A percentile compares a stretch with the other conserved stretches of the same genome.
Evolutionary conservation across 2,113 vertebrate genomes (phyloP).

Genomic region (Salminus brasiliensis): DNA sequence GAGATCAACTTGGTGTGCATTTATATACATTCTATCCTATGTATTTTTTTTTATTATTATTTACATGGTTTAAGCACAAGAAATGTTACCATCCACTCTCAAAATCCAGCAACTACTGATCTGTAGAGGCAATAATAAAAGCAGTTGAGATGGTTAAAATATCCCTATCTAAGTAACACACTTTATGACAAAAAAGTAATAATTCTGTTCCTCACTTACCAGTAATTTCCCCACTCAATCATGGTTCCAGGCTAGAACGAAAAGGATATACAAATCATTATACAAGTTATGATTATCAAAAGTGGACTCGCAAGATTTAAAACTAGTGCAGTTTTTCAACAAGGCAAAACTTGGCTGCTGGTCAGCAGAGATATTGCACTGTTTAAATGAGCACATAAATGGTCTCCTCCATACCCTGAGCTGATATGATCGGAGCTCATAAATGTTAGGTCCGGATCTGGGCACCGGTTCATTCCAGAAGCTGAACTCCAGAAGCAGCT

Average conservation of each 20-base stretch:
- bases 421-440: constrained; percentile 92
- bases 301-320: no score
- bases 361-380: no score
- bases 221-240: constrained; percentile 99
- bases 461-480: constrained; percentile 95
- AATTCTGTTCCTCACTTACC: constrained; percentile 86
- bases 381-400: background rate
- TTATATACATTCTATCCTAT: background rate
- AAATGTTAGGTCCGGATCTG: constrained; percentile 89
- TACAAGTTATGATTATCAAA: background rate
- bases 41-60: background rate
- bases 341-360: no score
- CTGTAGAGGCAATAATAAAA: constrained; percentile 46
- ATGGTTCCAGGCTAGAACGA: constrained; percentile 92
- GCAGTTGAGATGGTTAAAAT: background rate
- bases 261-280: constrained; percentile 43
- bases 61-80: background rate
- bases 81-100: constrained; percentile 37
- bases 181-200: background rate
- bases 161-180: background rate
- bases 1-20: background rate
- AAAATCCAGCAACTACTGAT: constrained; percentile 43
- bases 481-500: constrained; percentile 92
- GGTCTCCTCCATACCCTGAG: constrained; percentile 81
- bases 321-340: no score